Evolutionary conservation across 2,797 vertebrate species (phyloP).

Genomic region (Neomorphus geoffroyi): DNA sequence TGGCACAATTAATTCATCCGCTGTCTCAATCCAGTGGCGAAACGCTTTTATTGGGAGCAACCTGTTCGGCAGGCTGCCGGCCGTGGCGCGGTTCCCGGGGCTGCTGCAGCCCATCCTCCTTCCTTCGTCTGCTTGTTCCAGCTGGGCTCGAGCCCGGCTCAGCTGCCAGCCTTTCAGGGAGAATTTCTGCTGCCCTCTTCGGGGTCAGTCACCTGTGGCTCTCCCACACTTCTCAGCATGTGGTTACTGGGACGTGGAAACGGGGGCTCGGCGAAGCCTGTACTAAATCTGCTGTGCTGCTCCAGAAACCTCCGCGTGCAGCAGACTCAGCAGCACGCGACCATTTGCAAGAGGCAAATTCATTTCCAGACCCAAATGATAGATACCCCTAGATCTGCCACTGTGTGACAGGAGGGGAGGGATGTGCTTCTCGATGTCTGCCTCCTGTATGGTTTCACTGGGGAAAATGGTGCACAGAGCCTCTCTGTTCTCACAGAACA

Average conservation of each 20-base stretch:
- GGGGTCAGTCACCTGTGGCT: conserved; percentile 75
- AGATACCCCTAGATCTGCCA: neutral
- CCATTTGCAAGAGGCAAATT: neutral
- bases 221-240: conserved; percentile 75
- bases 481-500: neutral
- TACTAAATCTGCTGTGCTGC: neutral
- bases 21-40: conserved; percentile 2
- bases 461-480: neutral
- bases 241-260: conserved; percentile 49
- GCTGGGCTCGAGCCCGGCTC: conserved; percentile 46
- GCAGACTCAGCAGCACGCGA: neutral
- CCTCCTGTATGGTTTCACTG: neutral
- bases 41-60: conserved; percentile 41
- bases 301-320: neutral
- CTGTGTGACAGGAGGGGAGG: fast-evolving
- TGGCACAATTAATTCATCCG: conserved; percentile 58
- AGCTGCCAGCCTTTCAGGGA: conserved; percentile 73
- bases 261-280: neutral
- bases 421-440: neutral
- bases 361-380: neutral
- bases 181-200: conserved; percentile 34
- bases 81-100: neutral
- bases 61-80: neutral
- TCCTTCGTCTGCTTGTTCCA: conserved; percentile 26
- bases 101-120: conserved; percentile 22